Percentiles rank a stretch among this genome's conserved stretches.
phyloP scores from a whole-genome alignment of 2,113 vertebrate species.

The Lamprologus speciosus region DNA sequence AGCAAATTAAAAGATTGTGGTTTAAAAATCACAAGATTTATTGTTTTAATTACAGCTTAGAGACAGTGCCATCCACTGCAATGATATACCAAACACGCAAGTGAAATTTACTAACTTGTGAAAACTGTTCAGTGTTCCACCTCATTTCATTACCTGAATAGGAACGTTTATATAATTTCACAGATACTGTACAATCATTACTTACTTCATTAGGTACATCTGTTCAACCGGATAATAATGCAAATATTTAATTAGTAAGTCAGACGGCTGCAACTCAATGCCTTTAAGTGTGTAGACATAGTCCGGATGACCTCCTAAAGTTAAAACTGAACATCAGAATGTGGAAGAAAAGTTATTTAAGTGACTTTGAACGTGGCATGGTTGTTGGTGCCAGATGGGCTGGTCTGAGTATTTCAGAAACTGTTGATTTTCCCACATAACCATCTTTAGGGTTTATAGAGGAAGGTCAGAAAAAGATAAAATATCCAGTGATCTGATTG shows the following conservation, averaged over 20 bases:
- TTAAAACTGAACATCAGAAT: not conserved
- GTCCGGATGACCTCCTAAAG: rapidly evolving
- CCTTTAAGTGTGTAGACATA: not conserved
- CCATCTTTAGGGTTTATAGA: not conserved
- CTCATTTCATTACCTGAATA: not conserved
- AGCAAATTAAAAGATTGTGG: not conserved
- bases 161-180: not conserved
- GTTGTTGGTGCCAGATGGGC: not conserved
- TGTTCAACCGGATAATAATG: not conserved
- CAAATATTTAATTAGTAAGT: not conserved
- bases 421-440: not conserved
- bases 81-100: not conserved
- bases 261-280: not conserved
- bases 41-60: not conserved
- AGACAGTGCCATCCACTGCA: not conserved
- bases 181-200: not conserved
- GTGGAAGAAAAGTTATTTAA: not conserved
- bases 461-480: not conserved
- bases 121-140: not conserved
- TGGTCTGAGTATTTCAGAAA: not conserved
- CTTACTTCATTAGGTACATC: not conserved
- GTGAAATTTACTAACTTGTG: not conserved
- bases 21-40: not conserved
- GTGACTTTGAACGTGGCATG: not conserved
- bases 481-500: not conserved